A percentile compares a stretch with the other conserved stretches of the same genome.
Conservation (phyloP, 2,888 invertebrate genomes). For the Spialia ferax region DNA sequence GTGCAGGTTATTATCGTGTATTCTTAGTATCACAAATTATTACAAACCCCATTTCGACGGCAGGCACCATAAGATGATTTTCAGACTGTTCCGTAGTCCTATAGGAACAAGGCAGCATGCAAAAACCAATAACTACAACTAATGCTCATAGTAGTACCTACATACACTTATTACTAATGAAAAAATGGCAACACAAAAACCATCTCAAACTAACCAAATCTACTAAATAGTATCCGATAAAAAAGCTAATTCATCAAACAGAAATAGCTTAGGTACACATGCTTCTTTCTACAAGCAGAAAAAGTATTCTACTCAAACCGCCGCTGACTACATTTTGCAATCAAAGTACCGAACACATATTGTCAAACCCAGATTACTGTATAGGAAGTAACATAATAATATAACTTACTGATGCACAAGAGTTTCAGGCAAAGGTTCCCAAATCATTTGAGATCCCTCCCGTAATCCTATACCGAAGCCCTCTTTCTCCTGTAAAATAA, state of each 20-base stretch:
- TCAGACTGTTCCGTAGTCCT: slow-evolving; percentile 71
- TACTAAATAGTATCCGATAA: neutral
- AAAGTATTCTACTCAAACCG: neutral
- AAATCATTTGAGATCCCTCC: slow-evolving; percentile 89
- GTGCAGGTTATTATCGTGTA: slow-evolving; percentile 15
- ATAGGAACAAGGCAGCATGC: slow-evolving; percentile 81
- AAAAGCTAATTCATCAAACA: no score
- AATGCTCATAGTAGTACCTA: slow-evolving; percentile 45
- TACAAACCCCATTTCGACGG: slow-evolving; percentile 81
- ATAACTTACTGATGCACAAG: slow-evolving; percentile 68
- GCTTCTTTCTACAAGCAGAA: slow-evolving; percentile 12
- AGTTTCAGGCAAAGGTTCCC: slow-evolving; percentile 79
- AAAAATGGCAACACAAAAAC: slow-evolving; percentile 2
- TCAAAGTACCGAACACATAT: neutral
- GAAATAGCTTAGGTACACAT: no score
- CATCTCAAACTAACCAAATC: neutral
- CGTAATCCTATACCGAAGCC: slow-evolving; percentile 89
- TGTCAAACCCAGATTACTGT: neutral
- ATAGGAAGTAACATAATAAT: neutral
- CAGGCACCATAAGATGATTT: slow-evolving; percentile 70
- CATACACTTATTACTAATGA: no score
- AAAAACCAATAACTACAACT: slow-evolving; percentile 76
- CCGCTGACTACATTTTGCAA: slow-evolving; percentile 20
- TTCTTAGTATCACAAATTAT: slow-evolving; percentile 22
- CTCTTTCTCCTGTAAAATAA: slow-evolving; percentile 88